Evolutionary conservation across 2,888 invertebrate species (phyloP).

Genomic region (Digitonthophagus gazella): DNA sequence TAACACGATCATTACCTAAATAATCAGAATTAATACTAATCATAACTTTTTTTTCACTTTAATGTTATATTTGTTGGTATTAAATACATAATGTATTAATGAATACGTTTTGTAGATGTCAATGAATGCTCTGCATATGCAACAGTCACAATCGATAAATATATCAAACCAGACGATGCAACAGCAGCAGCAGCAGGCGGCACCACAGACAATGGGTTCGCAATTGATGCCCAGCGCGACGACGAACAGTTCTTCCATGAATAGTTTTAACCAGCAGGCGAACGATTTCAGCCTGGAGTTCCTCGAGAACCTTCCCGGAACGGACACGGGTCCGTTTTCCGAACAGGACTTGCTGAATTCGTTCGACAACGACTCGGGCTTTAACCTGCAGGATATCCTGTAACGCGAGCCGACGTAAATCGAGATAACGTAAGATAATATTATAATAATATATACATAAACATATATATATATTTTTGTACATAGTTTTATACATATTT

Average conservation of each 20-base stretch:
- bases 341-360: constrained; percentile 82
- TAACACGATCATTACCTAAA: too few species aligned
- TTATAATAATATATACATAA: constrained; percentile 41
- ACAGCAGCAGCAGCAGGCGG: constrained; percentile 26
- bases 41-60: too few species aligned
- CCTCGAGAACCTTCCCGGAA: constrained; percentile 76
- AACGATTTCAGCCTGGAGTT: constrained; percentile 81
- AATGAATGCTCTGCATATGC: constrained; percentile 67
- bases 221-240: constrained; percentile 38
- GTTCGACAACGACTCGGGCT: constrained; percentile 71
- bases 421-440: not conserved
- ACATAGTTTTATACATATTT: constrained; percentile 24
- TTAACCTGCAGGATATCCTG: constrained; percentile 55
- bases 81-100: too few species aligned
- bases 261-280: constrained; percentile 55
- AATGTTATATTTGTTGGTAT: too few species aligned
- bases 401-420: constrained; percentile 22
- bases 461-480: constrained; percentile 40
- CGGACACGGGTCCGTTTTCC: constrained; percentile 73
- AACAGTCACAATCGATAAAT: constrained; percentile 65
- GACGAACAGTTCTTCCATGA: constrained; percentile 42
- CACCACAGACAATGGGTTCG: constrained; percentile 30
- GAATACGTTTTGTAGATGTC: constrained; percentile 50
- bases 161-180: constrained; percentile 46
- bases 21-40: too few species aligned